These are phyloP conservation scores for Cathartes aura DNA, from an alignment of 2,113 vertebrate species.

Conservation along the genomic window DNA sequence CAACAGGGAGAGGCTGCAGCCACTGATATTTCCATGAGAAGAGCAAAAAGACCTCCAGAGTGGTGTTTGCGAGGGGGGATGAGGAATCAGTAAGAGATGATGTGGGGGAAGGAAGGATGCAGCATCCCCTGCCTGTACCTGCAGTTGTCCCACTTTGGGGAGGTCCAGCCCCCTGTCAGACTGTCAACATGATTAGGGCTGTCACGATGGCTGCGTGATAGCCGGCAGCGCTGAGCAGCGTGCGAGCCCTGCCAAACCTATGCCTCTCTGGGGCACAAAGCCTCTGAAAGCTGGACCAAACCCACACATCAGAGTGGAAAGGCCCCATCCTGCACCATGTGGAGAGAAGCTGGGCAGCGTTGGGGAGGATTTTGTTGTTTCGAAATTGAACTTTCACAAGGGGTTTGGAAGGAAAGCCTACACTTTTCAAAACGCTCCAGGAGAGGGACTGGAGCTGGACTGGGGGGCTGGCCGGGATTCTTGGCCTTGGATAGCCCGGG, in stretches of 20 bases:
- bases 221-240: rapidly evolving
- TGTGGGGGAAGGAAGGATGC: background rate
- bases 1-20: background rate
- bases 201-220: rapidly evolving
- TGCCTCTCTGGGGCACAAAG: rapidly evolving
- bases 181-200: background rate
- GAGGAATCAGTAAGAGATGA: background rate
- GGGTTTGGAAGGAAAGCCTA: background rate
- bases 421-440: background rate
- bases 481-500: background rate
- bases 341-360: background rate
- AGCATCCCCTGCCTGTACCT: background rate
- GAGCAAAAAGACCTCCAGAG: background rate
- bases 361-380: rapidly evolving
- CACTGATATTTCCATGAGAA: background rate
- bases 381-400: background rate
- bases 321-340: rapidly evolving
- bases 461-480: background rate
- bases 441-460: background rate
- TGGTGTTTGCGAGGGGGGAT: rapidly evolving
- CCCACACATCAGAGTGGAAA: rapidly evolving
- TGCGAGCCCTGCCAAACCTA: background rate
- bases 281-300: background rate
- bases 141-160: background rate
- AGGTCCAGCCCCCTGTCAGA: background rate